phyloP scores from a whole-genome alignment of 2,888 invertebrate genomes.

The Cephus spinipes region DNA sequence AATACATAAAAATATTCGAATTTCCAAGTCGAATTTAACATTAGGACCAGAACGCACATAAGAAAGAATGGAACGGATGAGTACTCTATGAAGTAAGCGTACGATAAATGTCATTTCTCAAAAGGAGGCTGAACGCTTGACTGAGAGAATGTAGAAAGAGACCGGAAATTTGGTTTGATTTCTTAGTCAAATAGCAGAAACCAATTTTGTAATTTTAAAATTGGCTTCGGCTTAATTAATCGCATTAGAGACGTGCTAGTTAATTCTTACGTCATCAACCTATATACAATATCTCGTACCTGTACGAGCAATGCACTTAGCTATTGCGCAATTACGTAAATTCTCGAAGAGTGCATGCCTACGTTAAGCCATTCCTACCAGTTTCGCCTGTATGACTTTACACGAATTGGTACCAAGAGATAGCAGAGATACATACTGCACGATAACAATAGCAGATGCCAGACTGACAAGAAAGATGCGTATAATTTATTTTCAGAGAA shows the following conservation, averaged over 20 bases:
- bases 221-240: not conserved
- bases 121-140: not conserved
- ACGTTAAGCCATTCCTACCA: not conserved
- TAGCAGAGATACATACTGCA: not conserved
- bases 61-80: not conserved
- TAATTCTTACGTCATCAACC: not conserved
- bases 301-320: not conserved
- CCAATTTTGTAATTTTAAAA: not conserved
- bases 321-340: not conserved
- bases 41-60: not conserved
- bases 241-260: not conserved
- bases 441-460: not conserved
- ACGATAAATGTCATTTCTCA: not conserved
- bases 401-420: not conserved
- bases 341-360: not conserved
- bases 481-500: not conserved
- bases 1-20: not conserved
- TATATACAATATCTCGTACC: not conserved
- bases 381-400: not conserved
- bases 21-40: not conserved
- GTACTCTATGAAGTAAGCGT: not conserved
- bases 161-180: not conserved
- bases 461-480: not conserved
- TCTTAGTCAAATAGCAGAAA: not conserved
- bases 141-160: not conserved